These are phyloP conservation scores for Hippotragus niger DNA, from an alignment of 2,113 vertebrate genomes.

Conservation along the genomic window DNA sequence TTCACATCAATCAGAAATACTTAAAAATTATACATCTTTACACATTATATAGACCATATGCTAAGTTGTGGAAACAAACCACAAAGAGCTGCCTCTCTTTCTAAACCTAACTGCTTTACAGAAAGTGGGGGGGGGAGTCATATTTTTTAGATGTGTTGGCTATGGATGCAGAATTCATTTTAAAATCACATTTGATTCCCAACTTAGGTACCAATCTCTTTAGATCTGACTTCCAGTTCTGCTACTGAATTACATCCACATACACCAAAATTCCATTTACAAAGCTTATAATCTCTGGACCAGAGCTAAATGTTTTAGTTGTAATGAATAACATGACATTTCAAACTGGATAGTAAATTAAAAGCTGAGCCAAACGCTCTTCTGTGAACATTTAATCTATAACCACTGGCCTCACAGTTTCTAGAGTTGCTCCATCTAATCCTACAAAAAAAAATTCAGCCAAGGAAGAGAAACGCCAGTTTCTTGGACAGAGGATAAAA, in stretches of 20 bases:
- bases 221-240: background rate
- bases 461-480: background rate
- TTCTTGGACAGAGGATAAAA: background rate
- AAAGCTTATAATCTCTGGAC: background rate
- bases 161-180: background rate
- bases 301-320: background rate
- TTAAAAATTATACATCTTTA: background rate
- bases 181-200: constrained; percentile 1
- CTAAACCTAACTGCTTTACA: background rate
- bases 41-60: background rate
- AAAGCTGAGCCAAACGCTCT: background rate
- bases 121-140: background rate
- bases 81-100: background rate
- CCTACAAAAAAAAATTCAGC: background rate
- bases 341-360: background rate
- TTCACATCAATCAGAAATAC: background rate
- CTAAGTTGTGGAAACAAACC: background rate
- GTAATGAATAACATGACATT: background rate
- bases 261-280: background rate
- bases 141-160: background rate
- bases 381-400: background rate
- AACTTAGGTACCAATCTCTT: background rate
- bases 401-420: background rate
- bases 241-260: background rate
- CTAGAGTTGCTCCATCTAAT: background rate